Conservation (phyloP, 30 jellyfish, hydroid and myxozoan species). For the Phacellophora camtschatica region DNA sequence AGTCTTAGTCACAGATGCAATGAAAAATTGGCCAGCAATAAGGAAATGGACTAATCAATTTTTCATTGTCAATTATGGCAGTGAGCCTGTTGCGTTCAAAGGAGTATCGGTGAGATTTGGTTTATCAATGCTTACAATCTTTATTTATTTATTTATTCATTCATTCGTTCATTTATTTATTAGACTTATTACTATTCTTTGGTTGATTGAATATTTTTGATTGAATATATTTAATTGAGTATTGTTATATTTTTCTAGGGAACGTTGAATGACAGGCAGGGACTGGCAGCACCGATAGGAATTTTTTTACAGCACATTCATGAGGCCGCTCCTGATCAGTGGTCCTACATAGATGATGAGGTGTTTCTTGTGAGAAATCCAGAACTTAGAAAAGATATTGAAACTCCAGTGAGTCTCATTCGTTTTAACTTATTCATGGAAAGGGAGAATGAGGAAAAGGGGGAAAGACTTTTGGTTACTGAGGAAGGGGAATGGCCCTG, state of each 20-base stretch:
- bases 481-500: too few relatives aligned
- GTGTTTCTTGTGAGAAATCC: constrained; percentile 60
- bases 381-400: constrained; percentile 50
- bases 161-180: background rate
- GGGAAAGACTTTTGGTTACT: too few relatives aligned
- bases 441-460: too few relatives aligned
- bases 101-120: constrained; percentile 36
- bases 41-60: constrained; percentile 58
- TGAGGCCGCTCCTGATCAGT: constrained; percentile 32
- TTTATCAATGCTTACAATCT: background rate
- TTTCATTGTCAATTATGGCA: constrained; percentile 48
- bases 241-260: constrained; percentile 30
- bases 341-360: constrained; percentile 73
- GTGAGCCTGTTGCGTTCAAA: constrained; percentile 43
- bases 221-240: background rate
- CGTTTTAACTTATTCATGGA: too few relatives aligned
- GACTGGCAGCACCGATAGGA: constrained; percentile 56
- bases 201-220: background rate
- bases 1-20: constrained; percentile 75
- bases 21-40: constrained; percentile 75
- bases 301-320: constrained; percentile 56
- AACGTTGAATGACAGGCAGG: constrained; percentile 21
- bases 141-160: background rate
- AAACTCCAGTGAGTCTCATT: constrained; percentile 62
- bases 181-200: background rate